Percentiles rank a stretch among this genome's conserved stretches.
Evolutionary conservation across 2,797 vertebrate genomes (phyloP).

Genomic region (Spinus olivaceus): DNA sequence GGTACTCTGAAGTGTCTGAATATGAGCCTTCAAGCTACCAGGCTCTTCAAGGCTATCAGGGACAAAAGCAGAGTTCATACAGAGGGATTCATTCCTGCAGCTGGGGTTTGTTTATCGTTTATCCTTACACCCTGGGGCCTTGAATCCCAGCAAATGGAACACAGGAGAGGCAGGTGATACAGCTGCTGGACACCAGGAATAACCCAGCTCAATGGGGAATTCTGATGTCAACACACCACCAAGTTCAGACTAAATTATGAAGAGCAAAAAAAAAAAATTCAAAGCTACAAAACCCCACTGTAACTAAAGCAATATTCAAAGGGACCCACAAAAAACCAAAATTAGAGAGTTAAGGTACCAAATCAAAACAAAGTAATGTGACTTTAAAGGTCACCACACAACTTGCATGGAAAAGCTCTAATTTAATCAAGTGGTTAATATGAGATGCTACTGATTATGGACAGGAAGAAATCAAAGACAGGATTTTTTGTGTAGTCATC

Average conservation of each 20-base stretch:
- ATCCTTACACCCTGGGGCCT: neutral
- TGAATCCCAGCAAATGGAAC: neutral
- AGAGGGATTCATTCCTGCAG: neutral
- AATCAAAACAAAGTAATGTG: neutral
- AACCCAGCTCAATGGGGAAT: neutral
- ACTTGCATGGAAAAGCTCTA: neutral
- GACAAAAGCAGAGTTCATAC: neutral
- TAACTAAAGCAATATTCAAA: neutral
- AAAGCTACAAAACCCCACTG: neutral
- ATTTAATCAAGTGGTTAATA: neutral
- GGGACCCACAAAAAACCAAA: neutral
- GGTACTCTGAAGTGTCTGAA: neutral
- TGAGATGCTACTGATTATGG: neutral
- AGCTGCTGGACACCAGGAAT: neutral
- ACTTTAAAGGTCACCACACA: neutral
- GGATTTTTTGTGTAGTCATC: neutral
- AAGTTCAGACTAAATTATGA: neutral
- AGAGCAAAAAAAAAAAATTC: neutral
- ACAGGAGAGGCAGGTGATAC: neutral
- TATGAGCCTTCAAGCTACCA: neutral
- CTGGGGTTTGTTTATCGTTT: neutral
- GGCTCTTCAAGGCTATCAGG: neutral
- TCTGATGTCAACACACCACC: neutral
- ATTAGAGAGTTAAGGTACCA: neutral
- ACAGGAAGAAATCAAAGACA: neutral